These are phyloP conservation scores for Rhopalosiphum maidis DNA, from an alignment of 1,140 invertebrate species.

Conservation along the genomic window DNA sequence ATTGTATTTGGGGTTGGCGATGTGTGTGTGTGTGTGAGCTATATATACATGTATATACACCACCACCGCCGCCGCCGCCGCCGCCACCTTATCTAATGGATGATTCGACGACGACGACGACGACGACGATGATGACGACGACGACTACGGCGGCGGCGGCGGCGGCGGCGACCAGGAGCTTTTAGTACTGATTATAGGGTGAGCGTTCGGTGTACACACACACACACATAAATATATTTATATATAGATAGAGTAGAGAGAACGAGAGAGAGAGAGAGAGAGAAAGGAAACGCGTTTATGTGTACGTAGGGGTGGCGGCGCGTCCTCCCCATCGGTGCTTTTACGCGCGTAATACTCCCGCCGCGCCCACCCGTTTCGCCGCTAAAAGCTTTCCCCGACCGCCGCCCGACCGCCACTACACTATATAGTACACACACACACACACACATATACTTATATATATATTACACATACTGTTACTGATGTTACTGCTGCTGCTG, in stretches of 20 bases:
- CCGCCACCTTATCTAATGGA: constrained; percentile 50
- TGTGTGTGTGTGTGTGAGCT: constrained; percentile 20
- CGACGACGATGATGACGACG: constrained; percentile 22
- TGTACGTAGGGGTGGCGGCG: neutral
- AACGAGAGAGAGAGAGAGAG: neutral
- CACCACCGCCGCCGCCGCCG: neutral
- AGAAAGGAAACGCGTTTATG: neutral
- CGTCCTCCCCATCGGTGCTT: constrained; percentile 38
- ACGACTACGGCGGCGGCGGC: neutral
- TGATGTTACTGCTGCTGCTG: no score
- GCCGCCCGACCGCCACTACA: neutral
- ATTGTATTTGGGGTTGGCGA: neutral
- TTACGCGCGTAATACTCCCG: constrained; percentile 49
- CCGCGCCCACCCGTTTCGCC: neutral
- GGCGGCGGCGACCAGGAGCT: constrained; percentile 48
- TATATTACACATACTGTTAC: neutral
- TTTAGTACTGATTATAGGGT: constrained; percentile 58
- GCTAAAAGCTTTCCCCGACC: constrained; percentile 52
- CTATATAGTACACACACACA: neutral
- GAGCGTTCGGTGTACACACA: constrained; percentile 16
- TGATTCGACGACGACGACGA: constrained; percentile 23
- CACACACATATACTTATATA: neutral
- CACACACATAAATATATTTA: no score
- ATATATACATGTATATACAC: neutral
- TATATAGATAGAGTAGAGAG: neutral